Evolutionary conservation across 2,797 vertebrate genomes (phyloP).

Genomic region (Serranus cabrilla): DNA sequence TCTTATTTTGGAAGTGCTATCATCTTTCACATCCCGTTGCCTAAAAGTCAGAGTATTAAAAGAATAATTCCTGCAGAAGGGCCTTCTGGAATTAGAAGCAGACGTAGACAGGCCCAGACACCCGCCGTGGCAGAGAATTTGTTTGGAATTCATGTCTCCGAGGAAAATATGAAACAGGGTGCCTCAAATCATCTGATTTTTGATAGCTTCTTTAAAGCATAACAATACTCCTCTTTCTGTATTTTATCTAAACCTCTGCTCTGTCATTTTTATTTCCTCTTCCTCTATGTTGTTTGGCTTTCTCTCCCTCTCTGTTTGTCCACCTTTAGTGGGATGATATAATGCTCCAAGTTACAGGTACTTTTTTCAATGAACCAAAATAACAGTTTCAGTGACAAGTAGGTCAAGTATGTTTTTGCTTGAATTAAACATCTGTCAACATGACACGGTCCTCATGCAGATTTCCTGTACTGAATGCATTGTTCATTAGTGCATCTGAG

Average conservation of each 20-base stretch:
- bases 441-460: neutral
- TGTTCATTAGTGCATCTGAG: constrained; percentile 14
- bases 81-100: constrained; percentile 83
- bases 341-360: neutral
- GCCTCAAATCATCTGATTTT: constrained; percentile 78
- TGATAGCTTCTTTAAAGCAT: constrained; percentile 54
- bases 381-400: neutral
- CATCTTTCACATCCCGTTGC: constrained; percentile 48
- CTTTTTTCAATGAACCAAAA: constrained; percentile 4
- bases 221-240: constrained; percentile 16
- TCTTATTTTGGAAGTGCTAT: constrained; percentile 10
- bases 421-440: neutral
- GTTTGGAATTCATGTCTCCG: constrained; percentile 93
- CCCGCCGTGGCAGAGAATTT: constrained; percentile 85
- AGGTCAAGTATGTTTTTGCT: neutral
- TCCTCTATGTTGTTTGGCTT: neutral
- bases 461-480: neutral
- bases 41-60: constrained; percentile 79
- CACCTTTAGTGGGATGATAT: neutral
- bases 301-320: neutral
- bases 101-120: constrained; percentile 89
- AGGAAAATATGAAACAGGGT: constrained; percentile 88
- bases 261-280: neutral
- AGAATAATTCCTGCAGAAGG: constrained; percentile 84
- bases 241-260: neutral